These are phyloP conservation scores for Pteropus alecto DNA, from an alignment of 2,113 vertebrate genomes.

Conservation along the genomic window DNA sequence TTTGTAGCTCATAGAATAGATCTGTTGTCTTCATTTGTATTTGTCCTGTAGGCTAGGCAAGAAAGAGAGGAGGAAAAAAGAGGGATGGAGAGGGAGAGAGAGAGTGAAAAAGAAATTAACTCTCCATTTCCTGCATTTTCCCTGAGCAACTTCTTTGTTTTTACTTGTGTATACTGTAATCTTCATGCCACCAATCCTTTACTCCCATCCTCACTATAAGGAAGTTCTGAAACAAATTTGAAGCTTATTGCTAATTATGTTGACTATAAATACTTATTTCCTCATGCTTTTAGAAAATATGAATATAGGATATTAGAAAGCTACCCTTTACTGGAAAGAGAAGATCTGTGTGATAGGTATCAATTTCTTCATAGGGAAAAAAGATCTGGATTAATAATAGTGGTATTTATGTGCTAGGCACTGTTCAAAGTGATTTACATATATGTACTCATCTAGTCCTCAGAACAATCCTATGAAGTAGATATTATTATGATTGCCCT, in stretches of 20 bases:
- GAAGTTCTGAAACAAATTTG: not conserved
- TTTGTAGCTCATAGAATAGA: not conserved
- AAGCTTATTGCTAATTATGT: not conserved
- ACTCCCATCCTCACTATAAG: not conserved
- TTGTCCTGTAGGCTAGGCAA: not conserved
- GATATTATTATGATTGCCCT: not conserved
- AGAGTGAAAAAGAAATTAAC: not conserved
- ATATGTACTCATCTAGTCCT: not conserved
- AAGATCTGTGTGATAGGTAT: not conserved
- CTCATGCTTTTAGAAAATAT: not conserved
- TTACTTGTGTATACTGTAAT: not conserved
- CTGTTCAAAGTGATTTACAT: not conserved
- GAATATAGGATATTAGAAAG: no score
- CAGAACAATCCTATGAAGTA: not conserved
- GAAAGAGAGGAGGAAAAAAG: not conserved
- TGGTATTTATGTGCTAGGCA: not conserved
- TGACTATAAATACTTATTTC: not conserved
- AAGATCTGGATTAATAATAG: not conserved
- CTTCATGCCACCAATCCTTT: not conserved
- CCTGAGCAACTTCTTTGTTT: not conserved
- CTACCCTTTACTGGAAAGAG: no score
- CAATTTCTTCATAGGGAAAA: not conserved
- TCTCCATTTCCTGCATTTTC: not conserved
- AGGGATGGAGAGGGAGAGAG: not conserved
- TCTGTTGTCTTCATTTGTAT: not conserved